These are phyloP conservation scores for Leucoptera coffeella DNA, from an alignment of 2,888 invertebrate species.

Conservation along the genomic window DNA sequence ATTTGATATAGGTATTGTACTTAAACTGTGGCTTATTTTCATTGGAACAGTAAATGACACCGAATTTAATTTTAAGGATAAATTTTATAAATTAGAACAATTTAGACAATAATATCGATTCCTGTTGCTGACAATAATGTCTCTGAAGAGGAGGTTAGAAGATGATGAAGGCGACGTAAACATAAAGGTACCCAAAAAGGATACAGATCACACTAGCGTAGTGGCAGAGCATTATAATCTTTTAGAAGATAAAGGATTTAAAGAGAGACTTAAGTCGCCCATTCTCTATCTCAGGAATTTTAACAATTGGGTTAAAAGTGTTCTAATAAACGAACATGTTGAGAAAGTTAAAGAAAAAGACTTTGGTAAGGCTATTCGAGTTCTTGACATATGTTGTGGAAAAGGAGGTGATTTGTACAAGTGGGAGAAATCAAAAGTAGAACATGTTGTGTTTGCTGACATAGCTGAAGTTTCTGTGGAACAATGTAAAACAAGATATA, in stretches of 20 bases:
- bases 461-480: slow-evolving; percentile 90
- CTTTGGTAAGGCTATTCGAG: slow-evolving; percentile 61
- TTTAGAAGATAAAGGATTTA: slow-evolving; percentile 74
- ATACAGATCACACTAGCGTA: slow-evolving; percentile 43
- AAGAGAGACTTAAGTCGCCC: slow-evolving; percentile 76
- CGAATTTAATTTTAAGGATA: too few species aligned
- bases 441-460: slow-evolving; percentile 83
- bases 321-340: slow-evolving; percentile 81
- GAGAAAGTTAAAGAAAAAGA: slow-evolving; percentile 61
- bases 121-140: slow-evolving; percentile 14
- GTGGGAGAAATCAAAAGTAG: slow-evolving; percentile 80
- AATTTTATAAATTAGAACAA: too few species aligned
- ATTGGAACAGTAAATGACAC: too few species aligned
- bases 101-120: too few species aligned
- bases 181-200: background rate
- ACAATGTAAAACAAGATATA: slow-evolving; percentile 82
- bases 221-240: slow-evolving; percentile 95
- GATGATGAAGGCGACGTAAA: background rate
- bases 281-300: slow-evolving; percentile 94
- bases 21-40: too few species aligned
- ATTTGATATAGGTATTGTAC: too few species aligned
- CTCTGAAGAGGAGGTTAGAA: too few species aligned
- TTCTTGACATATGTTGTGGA: slow-evolving; percentile 94
- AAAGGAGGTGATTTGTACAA: slow-evolving; percentile 99
- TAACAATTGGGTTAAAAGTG: slow-evolving; percentile 98